Conservation (phyloP, 2,113 vertebrate genomes). For the Gobio gobio region DNA sequence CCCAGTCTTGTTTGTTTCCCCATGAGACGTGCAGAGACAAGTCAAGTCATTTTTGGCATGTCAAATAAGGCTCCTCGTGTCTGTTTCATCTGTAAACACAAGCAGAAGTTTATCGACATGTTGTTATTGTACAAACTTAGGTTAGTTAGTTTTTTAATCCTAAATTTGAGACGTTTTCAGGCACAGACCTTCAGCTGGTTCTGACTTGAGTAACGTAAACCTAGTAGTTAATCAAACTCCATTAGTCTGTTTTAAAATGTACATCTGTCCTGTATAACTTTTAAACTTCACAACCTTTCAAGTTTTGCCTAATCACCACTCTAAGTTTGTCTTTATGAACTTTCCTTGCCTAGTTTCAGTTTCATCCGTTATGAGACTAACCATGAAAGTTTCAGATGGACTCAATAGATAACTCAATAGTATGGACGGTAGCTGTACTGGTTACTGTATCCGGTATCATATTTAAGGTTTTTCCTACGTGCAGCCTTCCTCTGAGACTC, state of each 20-base stretch:
- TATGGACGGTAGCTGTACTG: background rate
- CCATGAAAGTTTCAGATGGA: background rate
- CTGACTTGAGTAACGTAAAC: no score
- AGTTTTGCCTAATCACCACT: background rate
- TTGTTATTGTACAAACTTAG: background rate
- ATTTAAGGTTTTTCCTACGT: constrained; percentile 28
- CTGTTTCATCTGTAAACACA: background rate
- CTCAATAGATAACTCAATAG: background rate
- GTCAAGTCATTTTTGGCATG: background rate
- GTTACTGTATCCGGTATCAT: constrained; percentile 26
- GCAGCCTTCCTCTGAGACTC: constrained; percentile 23
- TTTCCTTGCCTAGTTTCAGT: background rate
- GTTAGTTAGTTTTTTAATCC: background rate
- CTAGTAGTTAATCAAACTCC: background rate
- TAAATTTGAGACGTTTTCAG: background rate
- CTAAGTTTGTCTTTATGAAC: background rate
- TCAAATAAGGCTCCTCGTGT: background rate
- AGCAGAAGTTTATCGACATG: background rate
- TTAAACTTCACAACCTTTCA: background rate
- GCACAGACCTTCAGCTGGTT: background rate
- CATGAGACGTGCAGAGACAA: background rate
- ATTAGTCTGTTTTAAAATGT: background rate
- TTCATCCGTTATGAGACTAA: background rate
- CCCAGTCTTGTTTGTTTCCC: constrained; percentile 1
- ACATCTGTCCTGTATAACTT: background rate